A percentile compares a stretch with the other conserved stretches of the same genome.
phyloP scores from a whole-genome alignment of 2,797 vertebrate species.

The Macropus fuliginosus region DNA sequence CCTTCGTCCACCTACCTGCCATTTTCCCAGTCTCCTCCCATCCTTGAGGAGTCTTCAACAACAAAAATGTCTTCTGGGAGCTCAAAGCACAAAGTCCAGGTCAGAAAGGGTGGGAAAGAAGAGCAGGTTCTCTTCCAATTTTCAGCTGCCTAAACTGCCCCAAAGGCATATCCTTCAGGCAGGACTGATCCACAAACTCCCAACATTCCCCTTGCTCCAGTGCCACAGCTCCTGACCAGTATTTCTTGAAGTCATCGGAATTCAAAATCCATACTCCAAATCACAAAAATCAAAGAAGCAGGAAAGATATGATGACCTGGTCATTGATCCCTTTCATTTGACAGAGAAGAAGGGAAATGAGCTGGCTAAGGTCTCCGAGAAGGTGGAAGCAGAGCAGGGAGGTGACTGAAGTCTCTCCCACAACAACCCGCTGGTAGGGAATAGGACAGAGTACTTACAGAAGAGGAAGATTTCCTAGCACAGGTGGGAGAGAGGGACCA shows the following conservation, averaged over 20 bases:
- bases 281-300: not conserved
- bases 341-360: not conserved
- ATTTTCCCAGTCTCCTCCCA: not conserved
- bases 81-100: not conserved
- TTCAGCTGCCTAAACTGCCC: not conserved
- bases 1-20: not conserved
- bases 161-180: not conserved
- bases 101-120: not conserved
- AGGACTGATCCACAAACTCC: not conserved
- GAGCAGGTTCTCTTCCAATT: not conserved
- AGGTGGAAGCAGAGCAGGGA: not conserved
- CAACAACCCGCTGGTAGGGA: not conserved
- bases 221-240: not conserved
- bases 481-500: not conserved
- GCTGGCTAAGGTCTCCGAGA: not conserved
- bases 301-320: not conserved
- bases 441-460: not conserved
- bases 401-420: not conserved
- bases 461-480: not conserved
- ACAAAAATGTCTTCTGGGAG: not conserved
- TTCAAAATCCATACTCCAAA: not conserved
- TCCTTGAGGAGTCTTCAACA: not conserved
- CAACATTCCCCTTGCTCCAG: not conserved
- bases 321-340: not conserved
- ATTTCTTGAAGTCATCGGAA: not conserved